Evolutionary conservation across 2,888 invertebrate species (phyloP).

Genomic region (Ecliptopera silaceata): DNA sequence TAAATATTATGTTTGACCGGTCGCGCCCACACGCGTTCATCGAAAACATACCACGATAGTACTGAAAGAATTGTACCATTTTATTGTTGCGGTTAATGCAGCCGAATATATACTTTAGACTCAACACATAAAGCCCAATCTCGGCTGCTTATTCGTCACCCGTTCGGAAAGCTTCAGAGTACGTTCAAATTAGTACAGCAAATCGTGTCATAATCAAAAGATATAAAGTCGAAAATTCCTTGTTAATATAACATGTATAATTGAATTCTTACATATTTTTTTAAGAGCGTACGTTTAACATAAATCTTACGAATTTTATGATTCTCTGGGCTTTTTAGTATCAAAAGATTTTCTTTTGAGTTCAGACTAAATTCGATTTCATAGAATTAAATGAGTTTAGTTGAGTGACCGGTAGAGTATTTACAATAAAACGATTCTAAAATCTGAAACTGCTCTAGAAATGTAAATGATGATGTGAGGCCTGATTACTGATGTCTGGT

Average conservation of each 20-base stretch:
- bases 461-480: no score
- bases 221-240: constrained; percentile 15
- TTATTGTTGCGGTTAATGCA: neutral
- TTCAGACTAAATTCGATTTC: constrained; percentile 3
- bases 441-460: no score
- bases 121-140: neutral
- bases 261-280: constrained; percentile 13
- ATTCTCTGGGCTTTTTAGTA: neutral
- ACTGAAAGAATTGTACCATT: constrained; percentile 7
- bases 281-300: neutral
- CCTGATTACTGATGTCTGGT: no score
- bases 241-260: neutral
- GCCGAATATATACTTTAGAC: neutral
- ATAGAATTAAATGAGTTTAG: neutral
- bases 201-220: constrained; percentile 3
- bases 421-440: no score
- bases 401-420: no score
- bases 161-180: neutral
- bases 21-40: constrained; percentile 16
- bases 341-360: neutral
- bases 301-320: constrained; percentile 13
- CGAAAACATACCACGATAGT: neutral
- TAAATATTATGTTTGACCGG: constrained; percentile 14
- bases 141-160: neutral
- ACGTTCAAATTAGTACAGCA: neutral